Evolutionary conservation across 2,797 vertebrate genomes (phyloP).

Genomic region (Lithobates pipiens): DNA sequence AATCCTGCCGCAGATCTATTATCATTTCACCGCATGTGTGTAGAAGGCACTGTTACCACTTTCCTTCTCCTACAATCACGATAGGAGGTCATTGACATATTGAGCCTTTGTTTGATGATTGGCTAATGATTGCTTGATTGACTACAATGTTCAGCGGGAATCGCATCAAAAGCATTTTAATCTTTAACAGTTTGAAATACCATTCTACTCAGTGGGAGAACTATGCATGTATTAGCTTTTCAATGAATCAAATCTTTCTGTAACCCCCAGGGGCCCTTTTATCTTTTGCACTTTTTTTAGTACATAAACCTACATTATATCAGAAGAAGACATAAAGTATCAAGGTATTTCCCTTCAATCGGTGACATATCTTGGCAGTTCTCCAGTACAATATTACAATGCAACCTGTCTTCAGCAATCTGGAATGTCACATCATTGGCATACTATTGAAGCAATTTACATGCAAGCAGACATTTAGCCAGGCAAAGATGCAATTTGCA

Average conservation of each 20-base stretch:
- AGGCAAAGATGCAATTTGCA: background rate
- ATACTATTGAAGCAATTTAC: background rate
- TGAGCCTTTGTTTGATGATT: constrained; percentile 37
- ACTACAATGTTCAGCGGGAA: constrained; percentile 32
- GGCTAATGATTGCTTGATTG: constrained; percentile 26
- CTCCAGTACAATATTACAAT: constrained; percentile 5
- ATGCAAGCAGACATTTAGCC: background rate
- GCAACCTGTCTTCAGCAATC: background rate
- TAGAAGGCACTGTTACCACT: too few species aligned
- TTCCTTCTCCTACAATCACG: background rate
- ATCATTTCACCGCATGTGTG: background rate
- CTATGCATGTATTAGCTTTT: constrained; percentile 39
- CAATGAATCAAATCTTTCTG: constrained; percentile 33
- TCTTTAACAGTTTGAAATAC: constrained; percentile 42
- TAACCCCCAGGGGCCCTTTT: constrained; percentile 33
- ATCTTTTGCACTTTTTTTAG: constrained; percentile 42
- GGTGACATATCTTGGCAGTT: background rate
- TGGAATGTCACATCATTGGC: background rate
- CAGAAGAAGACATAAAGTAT: constrained; percentile 39
- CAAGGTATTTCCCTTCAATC: constrained; percentile 42
- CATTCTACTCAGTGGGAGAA: constrained; percentile 31
- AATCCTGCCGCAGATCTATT: background rate
- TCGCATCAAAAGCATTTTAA: constrained; percentile 41
- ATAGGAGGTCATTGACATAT: constrained; percentile 37
- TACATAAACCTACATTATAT: constrained; percentile 23